These are phyloP conservation scores for Spermophilus dauricus DNA, from an alignment of 2,113 vertebrate genomes.

Conservation along the genomic window DNA sequence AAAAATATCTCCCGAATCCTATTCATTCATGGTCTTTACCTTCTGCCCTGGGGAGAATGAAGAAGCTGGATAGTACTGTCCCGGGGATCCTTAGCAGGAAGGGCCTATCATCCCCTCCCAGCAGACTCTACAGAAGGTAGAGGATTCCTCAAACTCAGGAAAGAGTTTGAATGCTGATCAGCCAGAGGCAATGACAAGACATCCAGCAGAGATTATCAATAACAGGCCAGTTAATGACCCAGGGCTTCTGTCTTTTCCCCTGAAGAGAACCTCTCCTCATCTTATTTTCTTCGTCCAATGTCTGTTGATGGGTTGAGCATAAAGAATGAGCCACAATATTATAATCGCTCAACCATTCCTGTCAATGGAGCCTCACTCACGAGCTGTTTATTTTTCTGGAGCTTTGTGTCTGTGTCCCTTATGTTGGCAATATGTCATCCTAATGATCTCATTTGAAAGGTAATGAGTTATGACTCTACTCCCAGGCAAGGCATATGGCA, in stretches of 20 bases:
- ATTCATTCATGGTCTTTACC: background rate
- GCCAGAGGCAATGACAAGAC: background rate
- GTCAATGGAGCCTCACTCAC: background rate
- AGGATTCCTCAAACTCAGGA: background rate
- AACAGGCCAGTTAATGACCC: background rate
- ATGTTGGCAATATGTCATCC: conserved; percentile 63
- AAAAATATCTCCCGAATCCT: background rate
- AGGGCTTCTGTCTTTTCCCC: background rate
- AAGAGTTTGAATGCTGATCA: background rate
- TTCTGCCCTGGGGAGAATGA: background rate
- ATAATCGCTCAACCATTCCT: conserved; percentile 9
- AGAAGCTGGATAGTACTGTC: background rate
- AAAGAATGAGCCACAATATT: background rate
- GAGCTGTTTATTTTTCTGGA: conserved; percentile 53
- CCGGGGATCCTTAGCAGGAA: background rate
- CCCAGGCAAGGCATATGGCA: background rate
- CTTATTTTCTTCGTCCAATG: background rate
- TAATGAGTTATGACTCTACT: conserved; percentile 67
- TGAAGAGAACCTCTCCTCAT: background rate
- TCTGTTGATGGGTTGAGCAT: background rate
- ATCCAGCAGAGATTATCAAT: background rate
- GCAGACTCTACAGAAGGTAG: background rate
- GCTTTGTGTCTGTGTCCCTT: conserved; percentile 3
- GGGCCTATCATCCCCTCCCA: background rate
- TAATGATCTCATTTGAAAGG: conserved; percentile 63